Percentiles rank a stretch among this genome's conserved stretches.
phyloP scores from a whole-genome alignment of 2,888 invertebrate genomes.

The Dexiosoma caninum region DNA sequence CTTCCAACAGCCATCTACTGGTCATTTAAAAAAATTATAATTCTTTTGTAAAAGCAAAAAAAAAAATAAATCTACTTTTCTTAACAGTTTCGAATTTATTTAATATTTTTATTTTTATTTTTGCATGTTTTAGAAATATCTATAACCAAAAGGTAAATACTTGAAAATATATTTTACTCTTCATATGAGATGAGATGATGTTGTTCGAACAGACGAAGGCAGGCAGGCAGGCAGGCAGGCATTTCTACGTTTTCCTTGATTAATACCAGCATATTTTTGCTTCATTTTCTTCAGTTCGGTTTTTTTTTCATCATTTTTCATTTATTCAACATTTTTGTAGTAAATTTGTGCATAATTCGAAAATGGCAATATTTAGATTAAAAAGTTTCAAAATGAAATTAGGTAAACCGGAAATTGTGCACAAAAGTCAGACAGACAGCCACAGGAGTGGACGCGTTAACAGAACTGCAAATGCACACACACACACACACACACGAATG shows the following conservation, averaged over 20 bases:
- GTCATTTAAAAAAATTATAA: conserved; percentile 31
- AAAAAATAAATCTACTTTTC: conserved; percentile 6
- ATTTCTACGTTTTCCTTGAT: conserved; percentile 1
- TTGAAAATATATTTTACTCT: conserved; percentile 3
- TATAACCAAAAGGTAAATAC: conserved; percentile 36
- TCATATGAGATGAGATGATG: too few relatives aligned
- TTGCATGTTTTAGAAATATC: conserved; percentile 22
- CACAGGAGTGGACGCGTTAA: background rate
- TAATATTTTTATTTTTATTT: background rate
- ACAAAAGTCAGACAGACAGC: conserved; percentile 2
- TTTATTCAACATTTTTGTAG: conserved; percentile 43
- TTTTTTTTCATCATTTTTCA: conserved; percentile 11
- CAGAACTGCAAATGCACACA: background rate
- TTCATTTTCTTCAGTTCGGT: background rate
- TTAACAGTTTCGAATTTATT: conserved; percentile 28
- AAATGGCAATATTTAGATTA: conserved; percentile 57
- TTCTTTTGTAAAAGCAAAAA: background rate
- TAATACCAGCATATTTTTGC: background rate
- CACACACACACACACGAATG: background rate
- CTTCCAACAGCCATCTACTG: conserved; percentile 3
- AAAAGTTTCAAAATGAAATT: conserved; percentile 52
- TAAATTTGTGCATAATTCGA: conserved; percentile 31
- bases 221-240: background rate
- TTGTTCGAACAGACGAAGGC: background rate
- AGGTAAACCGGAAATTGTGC: conserved; percentile 58